Conservation (phyloP, 2,113 vertebrate species). For the Numida meleagris region DNA sequence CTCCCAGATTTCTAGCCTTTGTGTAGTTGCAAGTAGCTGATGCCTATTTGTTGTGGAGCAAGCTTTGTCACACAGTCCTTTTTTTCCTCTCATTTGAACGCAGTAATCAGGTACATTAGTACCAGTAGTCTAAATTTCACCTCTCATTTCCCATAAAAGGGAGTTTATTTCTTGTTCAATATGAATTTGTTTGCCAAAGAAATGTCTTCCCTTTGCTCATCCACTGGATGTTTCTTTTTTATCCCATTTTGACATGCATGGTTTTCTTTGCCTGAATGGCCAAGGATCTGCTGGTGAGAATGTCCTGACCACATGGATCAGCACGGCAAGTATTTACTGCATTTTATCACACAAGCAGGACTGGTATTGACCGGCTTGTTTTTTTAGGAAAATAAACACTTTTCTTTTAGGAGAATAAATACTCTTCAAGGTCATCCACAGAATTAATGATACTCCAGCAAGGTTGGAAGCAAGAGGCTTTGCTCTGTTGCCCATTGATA, state of each 20-base stretch:
- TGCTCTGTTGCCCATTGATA: background rate
- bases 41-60: background rate
- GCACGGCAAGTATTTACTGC: slow-evolving; percentile 41
- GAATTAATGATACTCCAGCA: background rate
- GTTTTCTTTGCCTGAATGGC: background rate
- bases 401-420: slow-evolving; percentile 41
- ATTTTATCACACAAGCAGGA: slow-evolving; percentile 46
- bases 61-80: background rate
- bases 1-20: background rate
- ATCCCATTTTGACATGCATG: background rate
- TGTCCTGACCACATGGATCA: background rate
- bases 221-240: background rate
- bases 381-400: slow-evolving; percentile 43
- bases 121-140: background rate
- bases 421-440: slow-evolving; percentile 13
- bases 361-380: slow-evolving; percentile 39
- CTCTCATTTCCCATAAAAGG: background rate
- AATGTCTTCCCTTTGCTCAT: background rate
- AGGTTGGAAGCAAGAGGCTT: background rate
- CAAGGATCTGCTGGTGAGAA: slow-evolving; percentile 28
- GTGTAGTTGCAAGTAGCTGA: background rate
- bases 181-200: background rate
- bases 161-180: background rate
- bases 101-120: background rate
- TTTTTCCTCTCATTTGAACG: background rate